Percentiles rank a stretch among this genome's conserved stretches.
Evolutionary conservation across 2,888 invertebrate genomes (phyloP).

Genomic region (Campoplex capitator): DNA sequence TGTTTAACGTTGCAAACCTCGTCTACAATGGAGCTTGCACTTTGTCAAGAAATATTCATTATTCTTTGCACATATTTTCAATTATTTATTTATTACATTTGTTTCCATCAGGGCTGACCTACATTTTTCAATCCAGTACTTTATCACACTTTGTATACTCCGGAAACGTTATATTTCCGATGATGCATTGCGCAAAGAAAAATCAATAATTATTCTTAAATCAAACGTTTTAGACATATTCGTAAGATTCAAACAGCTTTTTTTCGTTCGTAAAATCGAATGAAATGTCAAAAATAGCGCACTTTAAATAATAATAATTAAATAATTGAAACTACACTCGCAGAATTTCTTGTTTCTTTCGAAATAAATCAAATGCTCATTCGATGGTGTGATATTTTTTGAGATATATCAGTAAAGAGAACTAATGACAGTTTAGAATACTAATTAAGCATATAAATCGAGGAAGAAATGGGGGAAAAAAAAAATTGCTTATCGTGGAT

Average conservation of each 20-base stretch:
- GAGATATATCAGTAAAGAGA: conserved; percentile 22
- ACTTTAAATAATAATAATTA: not conserved
- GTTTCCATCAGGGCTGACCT: conserved; percentile 19
- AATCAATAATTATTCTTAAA: not conserved
- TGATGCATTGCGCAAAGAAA: not conserved
- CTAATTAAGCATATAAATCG: conserved; percentile 13
- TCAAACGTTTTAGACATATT: not conserved
- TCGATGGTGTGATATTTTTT: not conserved
- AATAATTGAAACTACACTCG: not conserved
- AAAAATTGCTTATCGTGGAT: conserved; percentile 75
- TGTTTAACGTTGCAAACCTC: not conserved
- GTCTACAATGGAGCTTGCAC: not conserved
- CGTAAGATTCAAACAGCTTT: not conserved
- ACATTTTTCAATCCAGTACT: not conserved
- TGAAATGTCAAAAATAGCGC: not conserved
- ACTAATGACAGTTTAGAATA: conserved; percentile 44
- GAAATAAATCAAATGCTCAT: not conserved
- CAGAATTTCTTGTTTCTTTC: not conserved
- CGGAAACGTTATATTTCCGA: not conserved
- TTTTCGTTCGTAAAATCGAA: not conserved
- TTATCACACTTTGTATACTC: not conserved
- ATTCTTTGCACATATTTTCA: not conserved
- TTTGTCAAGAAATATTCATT: not conserved
- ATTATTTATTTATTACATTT: conserved; percentile 1
- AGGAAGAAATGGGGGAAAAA: conserved; percentile 39